Percentiles rank a stretch among this genome's conserved stretches.
Conservation (phyloP, 2,113 vertebrate species). For the Lontra canadensis region DNA sequence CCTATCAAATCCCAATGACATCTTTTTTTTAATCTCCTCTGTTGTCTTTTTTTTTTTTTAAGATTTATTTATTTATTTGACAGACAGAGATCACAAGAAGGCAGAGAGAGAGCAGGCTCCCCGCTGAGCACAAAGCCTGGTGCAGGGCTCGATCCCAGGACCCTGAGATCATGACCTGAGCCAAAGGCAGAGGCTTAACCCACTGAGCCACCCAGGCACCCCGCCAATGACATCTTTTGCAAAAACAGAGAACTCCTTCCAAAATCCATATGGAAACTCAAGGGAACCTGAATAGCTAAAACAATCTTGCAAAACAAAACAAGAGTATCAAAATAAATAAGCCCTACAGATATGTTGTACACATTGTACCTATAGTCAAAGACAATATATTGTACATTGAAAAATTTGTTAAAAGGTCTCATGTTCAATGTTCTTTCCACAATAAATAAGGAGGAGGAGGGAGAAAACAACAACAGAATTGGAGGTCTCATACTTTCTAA, state of each 20-base stretch:
- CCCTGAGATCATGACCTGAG: no score
- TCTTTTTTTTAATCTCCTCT: no score
- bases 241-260: not conserved
- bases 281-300: not conserved
- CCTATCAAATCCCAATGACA: not conserved
- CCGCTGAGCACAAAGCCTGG: no score
- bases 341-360: not conserved
- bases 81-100: no score
- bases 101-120: no score
- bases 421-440: not conserved
- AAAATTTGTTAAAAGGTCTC: not conserved
- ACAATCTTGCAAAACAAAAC: not conserved
- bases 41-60: no score
- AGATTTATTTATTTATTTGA: no score
- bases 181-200: no score
- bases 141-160: no score
- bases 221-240: not conserved
- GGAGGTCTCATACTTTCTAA: not conserved
- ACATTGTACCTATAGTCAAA: not conserved
- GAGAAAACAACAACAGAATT: not conserved
- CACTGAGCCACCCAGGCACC: no score
- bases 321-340: not conserved
- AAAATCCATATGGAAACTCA: not conserved
- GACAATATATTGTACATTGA: not conserved
- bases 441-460: not conserved